Base-by-base conservation (phyloP, 2,113 vertebrate species). In the Triplophysa rosa region DNA sequence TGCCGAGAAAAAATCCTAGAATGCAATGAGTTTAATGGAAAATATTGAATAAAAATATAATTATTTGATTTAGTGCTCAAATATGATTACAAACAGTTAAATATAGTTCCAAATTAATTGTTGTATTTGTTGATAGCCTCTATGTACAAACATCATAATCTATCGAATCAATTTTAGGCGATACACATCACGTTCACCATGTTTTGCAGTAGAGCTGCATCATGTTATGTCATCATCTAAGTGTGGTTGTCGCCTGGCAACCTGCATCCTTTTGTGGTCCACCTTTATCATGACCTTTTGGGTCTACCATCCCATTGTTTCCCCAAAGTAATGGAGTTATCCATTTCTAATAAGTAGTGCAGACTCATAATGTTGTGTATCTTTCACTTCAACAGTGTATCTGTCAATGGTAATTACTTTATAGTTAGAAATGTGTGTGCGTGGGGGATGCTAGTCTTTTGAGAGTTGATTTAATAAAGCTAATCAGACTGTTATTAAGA, bases 381-480 rank as follows among this genome's bases (percentile, higher is more conserved):
- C 14, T 49, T 49, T 13, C 40, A 42, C 40, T 42, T 42, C 40
- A 61, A 37, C 23, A 61, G 56, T 26, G 40, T 49, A 52, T 62
- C 21, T 21, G 56, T 73, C n/a, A 26, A 74, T 37, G 21, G 45
- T 63, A 63, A 76, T 65, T 49, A 65, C 42, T 64, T 76, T 65
- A 16, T 45, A 76, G 26, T 76, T 74, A 26, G 61, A 45, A n/a
- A 14, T 72, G 17, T 45, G 17, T 58, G 17, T 58, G 65, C 59
- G 67, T 62, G 65, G 29, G 66, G 47, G 37, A 26, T 33, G 21
- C 23, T 33, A 24, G 21, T 47, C 56, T 68, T 81, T 37, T 11
- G 63, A 23, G 26, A 76, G 59, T 54, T 54, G 21, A 33, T 70
- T 65, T 76, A 76, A 37, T 76, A 33, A 49, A 49, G 42, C 73